Evolutionary conservation across 2,797 vertebrate genomes (phyloP).

Genomic region (Cichlasoma orientale): DNA sequence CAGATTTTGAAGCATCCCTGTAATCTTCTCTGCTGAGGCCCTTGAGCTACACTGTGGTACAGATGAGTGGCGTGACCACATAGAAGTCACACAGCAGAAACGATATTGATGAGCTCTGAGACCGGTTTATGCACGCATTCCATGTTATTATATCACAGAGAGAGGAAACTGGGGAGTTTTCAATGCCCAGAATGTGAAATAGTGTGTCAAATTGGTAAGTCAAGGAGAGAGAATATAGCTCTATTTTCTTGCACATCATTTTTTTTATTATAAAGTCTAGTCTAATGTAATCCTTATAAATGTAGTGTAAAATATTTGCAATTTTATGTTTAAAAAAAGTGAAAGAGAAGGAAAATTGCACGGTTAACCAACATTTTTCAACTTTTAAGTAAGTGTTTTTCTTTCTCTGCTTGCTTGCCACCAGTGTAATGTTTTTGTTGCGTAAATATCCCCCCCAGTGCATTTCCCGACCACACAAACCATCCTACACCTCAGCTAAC

Average conservation of each 20-base stretch:
- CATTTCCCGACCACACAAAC: neutral
- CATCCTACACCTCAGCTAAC: constrained; percentile 1
- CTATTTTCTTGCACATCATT: constrained; percentile 1
- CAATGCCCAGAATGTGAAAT: constrained; percentile 17
- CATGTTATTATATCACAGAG: constrained; percentile 11
- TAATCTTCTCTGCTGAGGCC: neutral
- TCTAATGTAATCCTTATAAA: neutral
- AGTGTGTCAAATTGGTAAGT: constrained; percentile 50
- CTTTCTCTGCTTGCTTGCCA: neutral
- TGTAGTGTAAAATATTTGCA: neutral
- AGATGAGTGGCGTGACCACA: constrained; percentile 42
- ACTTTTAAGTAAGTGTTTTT: neutral
- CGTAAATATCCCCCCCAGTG: constrained; percentile 3
- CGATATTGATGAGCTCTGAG: constrained; percentile 36
- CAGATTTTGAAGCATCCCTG: constrained; percentile 17
- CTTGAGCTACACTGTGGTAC: neutral
- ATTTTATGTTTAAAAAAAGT: neutral
- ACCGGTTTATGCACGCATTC: constrained; percentile 30
- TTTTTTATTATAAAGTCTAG: neutral
- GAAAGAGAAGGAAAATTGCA: neutral
- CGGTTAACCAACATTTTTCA: neutral
- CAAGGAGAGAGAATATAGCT: constrained; percentile 15
- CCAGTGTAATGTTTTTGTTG: constrained; percentile 1
- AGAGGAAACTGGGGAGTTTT: constrained; percentile 17
- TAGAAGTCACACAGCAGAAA: constrained; percentile 35